Evolutionary conservation across 2,113 vertebrate genomes (phyloP).

Genomic region (Dolichallabes microphthalmus): DNA sequence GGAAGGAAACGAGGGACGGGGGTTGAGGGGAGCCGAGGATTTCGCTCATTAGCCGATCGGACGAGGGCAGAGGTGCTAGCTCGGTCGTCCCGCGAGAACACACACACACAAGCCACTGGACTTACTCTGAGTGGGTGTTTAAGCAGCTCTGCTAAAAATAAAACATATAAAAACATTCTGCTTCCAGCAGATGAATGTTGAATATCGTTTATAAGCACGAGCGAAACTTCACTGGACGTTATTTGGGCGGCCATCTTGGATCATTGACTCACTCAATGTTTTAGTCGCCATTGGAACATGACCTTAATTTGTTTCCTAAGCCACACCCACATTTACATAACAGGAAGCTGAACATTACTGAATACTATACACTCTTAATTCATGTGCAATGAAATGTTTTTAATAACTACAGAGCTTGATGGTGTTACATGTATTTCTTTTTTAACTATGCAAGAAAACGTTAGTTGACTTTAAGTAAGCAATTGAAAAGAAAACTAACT

Average conservation of each 20-base stretch:
- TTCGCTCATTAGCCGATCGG: conserved; percentile 67
- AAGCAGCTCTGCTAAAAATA: not conserved
- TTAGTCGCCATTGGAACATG: not conserved
- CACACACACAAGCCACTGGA: conserved; percentile 26
- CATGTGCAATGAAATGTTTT: too few species aligned
- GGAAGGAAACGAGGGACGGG: conserved; percentile 35
- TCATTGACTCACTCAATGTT: not conserved
- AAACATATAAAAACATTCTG: not conserved
- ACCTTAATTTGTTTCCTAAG: not conserved
- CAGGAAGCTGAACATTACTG: not conserved
- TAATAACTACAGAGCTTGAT: too few species aligned
- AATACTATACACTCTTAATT: too few species aligned
- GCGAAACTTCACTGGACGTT: not conserved
- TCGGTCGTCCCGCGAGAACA: conserved; percentile 58
- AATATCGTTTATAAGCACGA: not conserved
- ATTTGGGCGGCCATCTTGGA: not conserved
- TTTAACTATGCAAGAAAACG: not conserved
- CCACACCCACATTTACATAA: not conserved
- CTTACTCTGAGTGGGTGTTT: not conserved
- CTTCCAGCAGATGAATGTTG: not conserved
- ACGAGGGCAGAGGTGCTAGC: conserved; percentile 62
- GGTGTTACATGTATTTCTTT: too few species aligned
- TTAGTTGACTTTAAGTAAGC: not conserved
- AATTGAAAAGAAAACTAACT: not conserved
- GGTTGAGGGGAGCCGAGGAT: conserved; percentile 53